Evolutionary conservation across 2,797 vertebrate species (phyloP).

Genomic region (Enteromius unitaeniatus): DNA sequence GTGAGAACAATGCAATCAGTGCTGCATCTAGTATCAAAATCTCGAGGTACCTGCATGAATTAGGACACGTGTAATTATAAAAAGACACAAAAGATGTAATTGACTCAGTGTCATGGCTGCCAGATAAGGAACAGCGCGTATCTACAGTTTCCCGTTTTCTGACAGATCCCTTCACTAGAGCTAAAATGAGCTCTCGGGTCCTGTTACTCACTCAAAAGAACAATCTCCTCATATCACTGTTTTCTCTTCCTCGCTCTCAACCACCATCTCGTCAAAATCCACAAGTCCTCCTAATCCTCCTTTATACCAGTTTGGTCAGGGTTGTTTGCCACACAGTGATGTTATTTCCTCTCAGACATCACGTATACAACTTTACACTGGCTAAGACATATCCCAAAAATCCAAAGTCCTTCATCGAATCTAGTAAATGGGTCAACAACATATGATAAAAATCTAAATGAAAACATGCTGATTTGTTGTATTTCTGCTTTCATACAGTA

Average conservation of each 20-base stretch:
- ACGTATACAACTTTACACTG: background rate
- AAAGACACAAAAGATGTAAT: constrained; percentile 43
- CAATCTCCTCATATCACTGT: constrained; percentile 36
- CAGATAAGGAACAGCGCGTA: constrained; percentile 47
- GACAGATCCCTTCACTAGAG: constrained; percentile 45
- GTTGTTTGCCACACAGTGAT: constrained; percentile 1
- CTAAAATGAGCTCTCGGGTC: constrained; percentile 38
- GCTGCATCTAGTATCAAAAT: constrained; percentile 45
- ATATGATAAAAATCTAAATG: background rate
- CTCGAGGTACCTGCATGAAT: constrained; percentile 38
- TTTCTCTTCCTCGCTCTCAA: constrained; percentile 14
- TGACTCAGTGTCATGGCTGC: constrained; percentile 45
- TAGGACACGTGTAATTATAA: constrained; percentile 51
- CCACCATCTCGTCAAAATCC: constrained; percentile 17
- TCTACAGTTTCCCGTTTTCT: constrained; percentile 46
- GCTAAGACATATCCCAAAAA: background rate
- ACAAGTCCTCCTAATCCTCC: constrained; percentile 7
- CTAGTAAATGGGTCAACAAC: background rate
- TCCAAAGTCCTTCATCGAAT: background rate
- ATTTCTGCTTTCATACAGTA: background rate
- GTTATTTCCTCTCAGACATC: constrained; percentile 11
- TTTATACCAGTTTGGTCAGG: constrained; percentile 16
- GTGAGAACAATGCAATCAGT: constrained; percentile 41
- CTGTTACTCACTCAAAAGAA: constrained; percentile 50
- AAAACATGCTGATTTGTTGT: background rate